A percentile compares a stretch with the other conserved stretches of the same genome.
phyloP scores from a whole-genome alignment of 2,888 invertebrate genomes.

The Stegophylla sp. region DNA sequence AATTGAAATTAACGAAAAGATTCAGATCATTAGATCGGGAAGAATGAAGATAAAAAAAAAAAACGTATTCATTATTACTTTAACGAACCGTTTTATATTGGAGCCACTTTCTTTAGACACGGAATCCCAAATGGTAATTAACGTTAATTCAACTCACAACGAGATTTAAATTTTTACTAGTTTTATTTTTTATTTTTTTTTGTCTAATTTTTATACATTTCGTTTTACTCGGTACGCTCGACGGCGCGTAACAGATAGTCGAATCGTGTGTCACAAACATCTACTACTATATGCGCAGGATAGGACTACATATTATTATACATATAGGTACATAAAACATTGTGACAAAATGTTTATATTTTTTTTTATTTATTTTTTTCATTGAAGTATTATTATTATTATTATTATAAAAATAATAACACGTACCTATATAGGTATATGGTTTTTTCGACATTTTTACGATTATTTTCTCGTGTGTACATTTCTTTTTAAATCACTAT shows the following conservation, averaged over 20 bases:
- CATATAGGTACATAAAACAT: background rate
- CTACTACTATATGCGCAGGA: background rate
- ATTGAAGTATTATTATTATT: constrained; percentile 39
- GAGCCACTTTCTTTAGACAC: constrained; percentile 52
- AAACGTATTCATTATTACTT: constrained; percentile 5
- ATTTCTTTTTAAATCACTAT: constrained; percentile 22
- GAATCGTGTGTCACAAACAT: constrained; percentile 49
- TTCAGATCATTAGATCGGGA: constrained; percentile 30
- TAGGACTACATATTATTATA: background rate
- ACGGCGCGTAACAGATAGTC: constrained; percentile 55
- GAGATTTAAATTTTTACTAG: constrained; percentile 37
- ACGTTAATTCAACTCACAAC: constrained; percentile 44
- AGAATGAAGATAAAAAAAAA: constrained; percentile 14
- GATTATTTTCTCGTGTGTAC: constrained; percentile 36
- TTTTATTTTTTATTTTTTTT: constrained; percentile 32
- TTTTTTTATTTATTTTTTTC: too few species aligned
- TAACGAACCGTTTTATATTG: constrained; percentile 53
- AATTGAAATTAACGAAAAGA: constrained; percentile 33
- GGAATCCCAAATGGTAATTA: constrained; percentile 43
- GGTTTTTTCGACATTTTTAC: constrained; percentile 52
- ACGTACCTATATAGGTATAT: too few species aligned
- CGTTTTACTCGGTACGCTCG: constrained; percentile 51
- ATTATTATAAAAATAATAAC: constrained; percentile 41
- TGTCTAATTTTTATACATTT: constrained; percentile 44
- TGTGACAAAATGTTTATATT: constrained; percentile 35